These are phyloP conservation scores for Liopterus haemorrhoidalis DNA, from an alignment of 2,888 invertebrate genomes.

Conservation along the genomic window DNA sequence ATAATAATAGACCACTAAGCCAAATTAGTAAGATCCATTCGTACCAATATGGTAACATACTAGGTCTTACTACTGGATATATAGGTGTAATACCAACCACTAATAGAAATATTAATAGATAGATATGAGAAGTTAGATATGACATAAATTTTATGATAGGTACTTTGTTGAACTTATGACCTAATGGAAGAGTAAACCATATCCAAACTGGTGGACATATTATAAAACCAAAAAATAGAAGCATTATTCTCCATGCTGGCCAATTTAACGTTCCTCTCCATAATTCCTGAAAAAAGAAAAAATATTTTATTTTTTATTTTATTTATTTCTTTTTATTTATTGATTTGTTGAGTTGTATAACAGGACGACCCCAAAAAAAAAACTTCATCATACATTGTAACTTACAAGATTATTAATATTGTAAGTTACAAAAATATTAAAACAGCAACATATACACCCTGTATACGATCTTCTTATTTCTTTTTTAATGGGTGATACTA, in stretches of 20 bases:
- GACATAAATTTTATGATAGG: conserved; percentile 99
- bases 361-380: too few species aligned
- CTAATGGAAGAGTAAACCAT: conserved; percentile 88
- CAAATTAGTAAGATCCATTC: conserved; percentile 93
- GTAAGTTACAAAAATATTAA: too few species aligned
- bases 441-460: too few species aligned
- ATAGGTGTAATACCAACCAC: conserved; percentile 85
- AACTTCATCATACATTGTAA: too few species aligned
- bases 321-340: too few species aligned
- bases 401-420: too few species aligned
- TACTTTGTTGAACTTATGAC: conserved; percentile 94
- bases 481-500: too few species aligned
- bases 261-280: conserved; percentile 97
- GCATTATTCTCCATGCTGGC: conserved; percentile 91
- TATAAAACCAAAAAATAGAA: conserved; percentile 87
- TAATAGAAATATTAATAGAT: conserved; percentile 88
- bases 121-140: conserved; percentile 96
- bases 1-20: conserved; percentile 89
- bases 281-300: conserved; percentile 66
- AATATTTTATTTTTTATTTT: too few species aligned
- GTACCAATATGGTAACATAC: conserved; percentile 86
- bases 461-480: too few species aligned
- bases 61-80: conserved; percentile 72
- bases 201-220: conserved; percentile 95
- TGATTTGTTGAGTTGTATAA: too few species aligned